Evolutionary conservation across 2,797 vertebrate genomes (phyloP).

Genomic region (Platalea minor): DNA sequence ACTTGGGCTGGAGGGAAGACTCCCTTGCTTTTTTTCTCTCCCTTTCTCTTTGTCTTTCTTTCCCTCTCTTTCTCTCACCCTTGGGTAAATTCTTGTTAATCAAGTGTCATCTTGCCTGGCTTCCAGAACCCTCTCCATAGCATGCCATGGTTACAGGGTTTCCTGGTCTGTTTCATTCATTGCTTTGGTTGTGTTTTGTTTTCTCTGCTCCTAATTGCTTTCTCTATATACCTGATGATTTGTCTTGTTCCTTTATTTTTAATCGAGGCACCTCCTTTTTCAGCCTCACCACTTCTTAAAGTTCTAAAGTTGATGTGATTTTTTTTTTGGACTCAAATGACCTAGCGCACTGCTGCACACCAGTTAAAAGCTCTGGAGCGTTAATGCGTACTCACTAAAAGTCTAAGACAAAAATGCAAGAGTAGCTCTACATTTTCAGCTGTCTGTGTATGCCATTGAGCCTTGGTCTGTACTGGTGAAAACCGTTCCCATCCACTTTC

Average conservation of each 20-base stretch:
- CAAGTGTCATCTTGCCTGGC: slow-evolving; percentile 92
- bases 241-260: slow-evolving; percentile 71
- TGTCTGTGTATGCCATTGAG: slow-evolving; percentile 64
- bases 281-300: slow-evolving; percentile 69
- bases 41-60: slow-evolving; percentile 73
- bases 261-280: slow-evolving; percentile 73
- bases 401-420: slow-evolving; percentile 48
- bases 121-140: slow-evolving; percentile 92
- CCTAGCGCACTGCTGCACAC: slow-evolving; percentile 43
- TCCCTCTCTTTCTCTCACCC: slow-evolving; percentile 82
- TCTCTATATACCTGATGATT: slow-evolving; percentile 80
- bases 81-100: slow-evolving; percentile 87
- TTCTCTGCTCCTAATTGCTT: slow-evolving; percentile 84
- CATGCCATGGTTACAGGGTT: slow-evolving; percentile 94
- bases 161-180: slow-evolving; percentile 85
- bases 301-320: slow-evolving; percentile 55
- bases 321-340: slow-evolving; percentile 64
- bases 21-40: slow-evolving; percentile 74
- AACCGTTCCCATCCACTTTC: slow-evolving; percentile 51
- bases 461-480: slow-evolving; percentile 64
- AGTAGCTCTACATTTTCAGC: slow-evolving; percentile 65
- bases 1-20: slow-evolving; percentile 76
- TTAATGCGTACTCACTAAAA: slow-evolving; percentile 56
- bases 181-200: slow-evolving; percentile 84
- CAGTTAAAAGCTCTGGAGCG: slow-evolving; percentile 59